phyloP scores from a whole-genome alignment of 1,140 invertebrate species.

The Drosophila truncata region DNA sequence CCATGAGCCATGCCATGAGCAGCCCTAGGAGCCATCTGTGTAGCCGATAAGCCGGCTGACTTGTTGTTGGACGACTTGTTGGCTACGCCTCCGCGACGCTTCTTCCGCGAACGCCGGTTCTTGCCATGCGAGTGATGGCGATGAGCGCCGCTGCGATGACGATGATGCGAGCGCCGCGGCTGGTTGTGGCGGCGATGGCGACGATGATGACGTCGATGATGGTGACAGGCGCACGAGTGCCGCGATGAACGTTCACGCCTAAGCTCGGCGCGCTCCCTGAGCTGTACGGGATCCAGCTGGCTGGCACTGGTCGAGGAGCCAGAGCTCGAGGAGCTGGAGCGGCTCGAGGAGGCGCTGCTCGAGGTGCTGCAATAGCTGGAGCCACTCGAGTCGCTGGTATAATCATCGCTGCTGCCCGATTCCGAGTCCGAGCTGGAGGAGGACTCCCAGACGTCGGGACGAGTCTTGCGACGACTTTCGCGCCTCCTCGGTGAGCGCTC shows the following conservation, averaged over 20 bases:
- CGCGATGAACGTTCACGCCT: background rate
- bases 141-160: background rate
- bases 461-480: background rate
- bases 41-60: background rate
- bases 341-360: background rate
- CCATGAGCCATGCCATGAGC: too few relatives aligned
- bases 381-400: slow-evolving; percentile 1
- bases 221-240: slow-evolving; percentile 13
- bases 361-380: slow-evolving; percentile 1
- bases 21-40: too few relatives aligned
- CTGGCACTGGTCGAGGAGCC: slow-evolving; percentile 13
- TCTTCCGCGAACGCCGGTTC: background rate
- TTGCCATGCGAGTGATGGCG: background rate
- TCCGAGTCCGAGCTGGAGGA: background rate
- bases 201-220: slow-evolving; percentile 15
- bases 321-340: slow-evolving; percentile 6
- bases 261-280: background rate
- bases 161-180: background rate
- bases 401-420: slow-evolving; percentile 4
- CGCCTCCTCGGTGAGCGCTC: background rate
- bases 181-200: slow-evolving; percentile 20
- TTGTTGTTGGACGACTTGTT: too few relatives aligned
- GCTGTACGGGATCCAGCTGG: background rate
- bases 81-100: background rate
- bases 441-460: background rate